Evolutionary conservation across 2,113 vertebrate genomes (phyloP), one percentile per base, ranked within the genome.

Genomic region (Chrysemys picta): DNA sequence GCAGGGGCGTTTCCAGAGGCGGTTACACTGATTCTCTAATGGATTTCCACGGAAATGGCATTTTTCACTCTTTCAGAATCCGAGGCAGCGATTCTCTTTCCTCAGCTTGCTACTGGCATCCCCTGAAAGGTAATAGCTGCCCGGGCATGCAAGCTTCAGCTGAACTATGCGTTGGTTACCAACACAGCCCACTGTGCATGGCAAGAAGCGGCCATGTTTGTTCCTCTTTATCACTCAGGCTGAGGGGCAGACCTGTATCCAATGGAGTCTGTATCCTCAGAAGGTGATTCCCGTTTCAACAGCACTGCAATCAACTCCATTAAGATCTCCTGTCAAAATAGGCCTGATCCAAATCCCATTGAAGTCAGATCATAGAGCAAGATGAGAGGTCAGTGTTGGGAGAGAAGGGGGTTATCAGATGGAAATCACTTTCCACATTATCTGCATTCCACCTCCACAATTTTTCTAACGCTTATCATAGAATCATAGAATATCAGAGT

Each of bases 31-130:
- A 54, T 90, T 87, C 94, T 88, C 1, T 17, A 93, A 95, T 95
- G 91, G 86, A 56, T 84, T 80, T 84, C 84, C 90, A 95, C 29
- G 82, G 90, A 94, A 95, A 94, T 88, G 52, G 53, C 92, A 82
- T 35, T n/a, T 81, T 35, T 35, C 50, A 13, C 52, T 42, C 31
- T 52, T 69, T 38, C 81, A 35, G 10, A 29, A 93, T 93, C 78
- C 25, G 49, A 84, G 62, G 49, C 94, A 91, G 89, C 21, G 83
- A 89, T 82, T 91, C 49, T 82, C 96, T 62, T 29, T 11, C 80
- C 87, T 47, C 38, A 29, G 89, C 56, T 62, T 52, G 17, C 65
- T 38, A 72, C n/a, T 5, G 8, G 19, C 65, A n/a, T 72, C 8
- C 19, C n/a, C 19, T 38, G 65, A 72, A 72, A 72, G 65, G n/a